Conservation (phyloP, 2,113 vertebrate genomes). For the Setophaga kirtlandii region DNA sequence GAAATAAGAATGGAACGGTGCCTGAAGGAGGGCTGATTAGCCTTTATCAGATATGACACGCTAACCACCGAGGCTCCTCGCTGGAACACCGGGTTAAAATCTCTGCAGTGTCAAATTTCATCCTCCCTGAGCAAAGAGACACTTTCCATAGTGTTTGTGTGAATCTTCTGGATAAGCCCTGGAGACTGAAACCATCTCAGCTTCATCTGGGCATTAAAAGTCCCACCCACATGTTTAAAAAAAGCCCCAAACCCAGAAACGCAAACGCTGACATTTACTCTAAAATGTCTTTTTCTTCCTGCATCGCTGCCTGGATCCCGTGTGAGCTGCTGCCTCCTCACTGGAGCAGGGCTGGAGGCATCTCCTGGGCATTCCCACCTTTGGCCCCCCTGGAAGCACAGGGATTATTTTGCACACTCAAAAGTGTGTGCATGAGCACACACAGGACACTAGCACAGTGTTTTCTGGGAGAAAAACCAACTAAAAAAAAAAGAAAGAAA, state of each 20-base stretch:
- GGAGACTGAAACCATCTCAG: slow-evolving; percentile 9
- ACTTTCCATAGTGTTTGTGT: slow-evolving; percentile 49
- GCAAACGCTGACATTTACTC: slow-evolving; percentile 55
- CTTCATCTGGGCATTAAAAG: slow-evolving; percentile 30
- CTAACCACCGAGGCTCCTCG: neutral
- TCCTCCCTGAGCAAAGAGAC: slow-evolving; percentile 34
- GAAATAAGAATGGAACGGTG: slow-evolving; percentile 16
- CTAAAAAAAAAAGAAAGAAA: fast-evolving
- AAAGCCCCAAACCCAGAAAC: slow-evolving; percentile 41
- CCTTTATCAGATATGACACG: slow-evolving; percentile 49
- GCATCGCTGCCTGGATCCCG: neutral
- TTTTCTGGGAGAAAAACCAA: neutral
- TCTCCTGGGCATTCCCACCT: neutral
- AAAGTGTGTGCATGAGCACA: neutral
- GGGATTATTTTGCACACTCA: neutral
- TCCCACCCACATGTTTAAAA: slow-evolving; percentile 41
- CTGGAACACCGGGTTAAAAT: slow-evolving; percentile 5
- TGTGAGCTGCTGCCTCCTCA: neutral
- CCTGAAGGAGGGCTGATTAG: slow-evolving; percentile 51
- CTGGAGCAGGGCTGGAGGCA: neutral
- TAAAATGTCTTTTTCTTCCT: slow-evolving; percentile 46
- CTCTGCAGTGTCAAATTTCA: slow-evolving; percentile 14
- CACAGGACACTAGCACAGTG: neutral
- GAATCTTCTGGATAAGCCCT: slow-evolving; percentile 24
- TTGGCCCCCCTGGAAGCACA: fast-evolving